Evolutionary conservation across 2,888 invertebrate genomes (phyloP), one percentile per base, ranked within the genome.

Genomic region (Onthophagus sagittarius): DNA sequence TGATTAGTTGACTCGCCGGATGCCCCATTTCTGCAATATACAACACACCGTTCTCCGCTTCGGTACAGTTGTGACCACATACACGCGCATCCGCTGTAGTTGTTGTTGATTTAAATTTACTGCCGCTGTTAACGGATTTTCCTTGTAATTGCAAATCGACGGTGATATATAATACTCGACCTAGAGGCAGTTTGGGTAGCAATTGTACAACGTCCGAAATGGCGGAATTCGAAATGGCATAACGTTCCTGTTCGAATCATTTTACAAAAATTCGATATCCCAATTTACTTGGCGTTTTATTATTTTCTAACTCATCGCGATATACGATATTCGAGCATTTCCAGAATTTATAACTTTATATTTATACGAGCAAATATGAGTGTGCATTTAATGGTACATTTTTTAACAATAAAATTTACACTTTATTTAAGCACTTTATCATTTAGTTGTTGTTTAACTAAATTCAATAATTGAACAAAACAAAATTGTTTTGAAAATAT

Each of bases 121-220:
- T 71, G 74, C 74, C 53, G 14, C 62, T 67, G 73, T 71, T 63
- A 72, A 74, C 72, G 72, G 72, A 70, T 72, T 74, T 72, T 74
- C 74, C 72, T 70, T 74, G 69, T 64, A 74, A 74, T 72, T 72
- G 64, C 74, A 74, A 73, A 62, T 71, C 71, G 64, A 62, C 73
- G 15, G 69, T 74, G 69, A 74, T 69, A 15, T 71, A 71, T 71
- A 63, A 67, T 67, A 67, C 67, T 67, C 32, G 31, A 23, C 67
- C n/a, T 23, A 31, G 67, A 15, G 67, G 5, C 15, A 23, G 67
- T 31, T 67, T 32, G 32, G 7, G 31, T 23, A 6, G 23, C 67
- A 67, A n/a, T 13, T n/a, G 23, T 7, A n/a, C 15, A 64, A n/a
- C 13, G 0, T n/a, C 67, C 31, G 32, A 31, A 67, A 31, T 31